Evolutionary conservation across 2,888 invertebrate species (phyloP), one percentile per base, ranked within the genome.

Genomic region (Polymixis flavicincta): DNA sequence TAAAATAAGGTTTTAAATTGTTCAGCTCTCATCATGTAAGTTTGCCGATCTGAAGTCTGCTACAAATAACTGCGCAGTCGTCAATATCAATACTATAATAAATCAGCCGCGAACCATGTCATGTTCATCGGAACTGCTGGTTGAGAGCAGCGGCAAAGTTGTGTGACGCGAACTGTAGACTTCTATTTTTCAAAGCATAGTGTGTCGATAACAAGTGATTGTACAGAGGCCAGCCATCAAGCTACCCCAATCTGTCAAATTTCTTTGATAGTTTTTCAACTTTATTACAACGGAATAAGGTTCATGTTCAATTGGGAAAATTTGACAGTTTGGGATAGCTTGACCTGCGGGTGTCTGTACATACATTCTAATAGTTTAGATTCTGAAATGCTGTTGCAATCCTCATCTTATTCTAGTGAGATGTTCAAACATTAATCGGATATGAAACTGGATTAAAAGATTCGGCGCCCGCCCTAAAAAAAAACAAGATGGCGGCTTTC

Each of bases 401-500:
- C 1, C 22, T 17, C 19, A 8, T n/a, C 19, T 8, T 25, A 8
- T 4, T 60, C 32, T 60, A 22, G 25, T 11, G 37, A n/a, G 55
- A 25, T 54, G 13, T 0, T 42, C 3, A 42, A 67, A 45, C 42
- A 2, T 14, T 7, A 42, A 11, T 28, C 17, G 7, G 7, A 22
- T 28, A 28, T 45, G 2, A 32, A 61, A 48, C 2, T 17, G 0
- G 2, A 50, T 32, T 37, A 9, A 6, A 37, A 37, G n/a, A 32
- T 7, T 11, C 2, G 4, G 17, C 7, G n/a, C 11, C 6, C 22
- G n/a, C 50, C 11, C 8, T 42, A 32, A n/a, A 17, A 17, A n/a
- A 67, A 28, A 55, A 19, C 19, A 70, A 59, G 22, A 59, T 71
- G 28, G 71, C n/a, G 28, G n/a, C 64, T 64, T 48, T 7, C 48